Percentiles rank a stretch among this genome's conserved stretches.
These are phyloP conservation scores for Labeo calbasu DNA, from an alignment of 2,797 vertebrate genomes.

Conservation along the genomic window DNA sequence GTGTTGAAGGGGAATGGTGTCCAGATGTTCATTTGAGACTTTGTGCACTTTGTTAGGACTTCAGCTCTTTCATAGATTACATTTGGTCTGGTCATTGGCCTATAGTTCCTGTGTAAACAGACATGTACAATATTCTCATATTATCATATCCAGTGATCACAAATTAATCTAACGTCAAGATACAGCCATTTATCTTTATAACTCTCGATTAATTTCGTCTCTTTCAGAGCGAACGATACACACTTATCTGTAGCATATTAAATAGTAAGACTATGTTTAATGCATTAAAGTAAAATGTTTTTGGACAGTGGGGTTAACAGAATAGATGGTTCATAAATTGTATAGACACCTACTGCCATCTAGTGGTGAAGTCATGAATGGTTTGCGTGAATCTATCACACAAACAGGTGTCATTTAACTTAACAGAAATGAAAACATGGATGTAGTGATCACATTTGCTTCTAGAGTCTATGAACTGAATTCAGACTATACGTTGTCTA, in stretches of 20 bases:
- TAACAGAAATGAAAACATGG: background rate
- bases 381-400: background rate
- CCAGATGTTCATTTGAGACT: constrained; percentile 21
- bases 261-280: background rate
- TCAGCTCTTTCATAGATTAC: background rate
- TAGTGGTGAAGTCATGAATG: background rate
- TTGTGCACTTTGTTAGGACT: background rate
- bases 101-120: constrained; percentile 3
- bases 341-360: constrained; percentile 4
- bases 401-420: background rate
- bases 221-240: too few relatives aligned
- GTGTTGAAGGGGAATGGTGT: background rate
- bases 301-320: background rate
- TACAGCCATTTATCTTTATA: background rate
- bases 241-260: background rate
- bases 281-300: background rate
- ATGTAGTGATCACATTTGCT: background rate
- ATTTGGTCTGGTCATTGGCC: background rate
- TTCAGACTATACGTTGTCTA: background rate
- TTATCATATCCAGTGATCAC: background rate
- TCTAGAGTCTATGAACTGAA: background rate
- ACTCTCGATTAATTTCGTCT: too few relatives aligned
- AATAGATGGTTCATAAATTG: background rate
- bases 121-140: background rate
- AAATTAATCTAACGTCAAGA: background rate